Conservation (phyloP, 2,797 vertebrate species). For the Chelidonichthys spinosus region DNA sequence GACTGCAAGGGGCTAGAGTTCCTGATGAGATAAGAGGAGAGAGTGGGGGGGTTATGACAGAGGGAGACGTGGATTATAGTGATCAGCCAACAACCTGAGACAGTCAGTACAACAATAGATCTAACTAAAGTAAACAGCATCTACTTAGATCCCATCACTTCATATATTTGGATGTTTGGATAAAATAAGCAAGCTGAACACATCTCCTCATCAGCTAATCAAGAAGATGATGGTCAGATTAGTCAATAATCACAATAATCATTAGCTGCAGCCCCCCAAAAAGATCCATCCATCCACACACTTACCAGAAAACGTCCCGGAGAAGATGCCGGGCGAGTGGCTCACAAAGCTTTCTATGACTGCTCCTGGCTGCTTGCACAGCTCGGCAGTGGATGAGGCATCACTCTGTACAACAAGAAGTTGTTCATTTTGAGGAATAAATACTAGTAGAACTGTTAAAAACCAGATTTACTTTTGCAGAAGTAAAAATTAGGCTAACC, state of each 20-base stretch:
- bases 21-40: conserved; percentile 75
- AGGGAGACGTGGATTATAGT: background rate
- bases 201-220: background rate
- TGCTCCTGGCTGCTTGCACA: conserved; percentile 88
- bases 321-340: conserved; percentile 94
- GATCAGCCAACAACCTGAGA: background rate
- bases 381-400: conserved; percentile 65
- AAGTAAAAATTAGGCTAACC: conserved; percentile 75
- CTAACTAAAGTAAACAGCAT: background rate
- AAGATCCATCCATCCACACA: conserved; percentile 1
- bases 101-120: background rate
- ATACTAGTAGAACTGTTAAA: background rate
- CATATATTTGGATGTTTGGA: background rate
- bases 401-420: conserved; percentile 76
- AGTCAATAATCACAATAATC: background rate
- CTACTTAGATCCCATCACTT: background rate
- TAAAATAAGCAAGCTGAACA: background rate
- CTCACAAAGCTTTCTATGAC: conserved; percentile 95
- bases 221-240: background rate
- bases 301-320: conserved; percentile 95
- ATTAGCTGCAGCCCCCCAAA: background rate
- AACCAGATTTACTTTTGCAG: background rate
- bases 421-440: background rate
- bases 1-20: conserved; percentile 90
- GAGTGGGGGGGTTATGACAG: background rate